These are phyloP conservation scores for Ophraella communa DNA, from an alignment of 2,888 invertebrate species.

Conservation along the genomic window DNA sequence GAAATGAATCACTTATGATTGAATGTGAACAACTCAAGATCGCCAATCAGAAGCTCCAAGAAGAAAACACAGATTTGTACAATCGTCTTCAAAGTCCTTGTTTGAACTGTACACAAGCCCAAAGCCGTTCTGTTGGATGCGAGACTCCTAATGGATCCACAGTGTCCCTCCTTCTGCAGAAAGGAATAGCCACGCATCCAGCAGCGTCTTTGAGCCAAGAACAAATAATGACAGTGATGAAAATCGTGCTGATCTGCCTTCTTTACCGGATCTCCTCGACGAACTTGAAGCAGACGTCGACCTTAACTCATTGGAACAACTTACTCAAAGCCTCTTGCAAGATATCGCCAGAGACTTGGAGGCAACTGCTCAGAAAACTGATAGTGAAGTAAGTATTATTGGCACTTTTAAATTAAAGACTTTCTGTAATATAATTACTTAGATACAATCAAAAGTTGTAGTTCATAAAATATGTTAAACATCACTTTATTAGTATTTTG, in stretches of 20 bases:
- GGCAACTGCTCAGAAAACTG: constrained; percentile 71
- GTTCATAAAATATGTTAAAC: too few relatives aligned
- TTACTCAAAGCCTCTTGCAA: constrained; percentile 83
- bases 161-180: constrained; percentile 86
- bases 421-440: background rate
- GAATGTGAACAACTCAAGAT: constrained; percentile 72
- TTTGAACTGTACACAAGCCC: constrained; percentile 39
- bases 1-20: constrained; percentile 68
- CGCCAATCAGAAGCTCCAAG: constrained; percentile 72
- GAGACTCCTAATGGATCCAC: constrained; percentile 71
- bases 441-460: background rate
- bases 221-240: constrained; percentile 61
- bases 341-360: constrained; percentile 76
- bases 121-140: constrained; percentile 67
- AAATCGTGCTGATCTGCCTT: constrained; percentile 78
- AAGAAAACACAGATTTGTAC: constrained; percentile 70
- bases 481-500: too few relatives aligned
- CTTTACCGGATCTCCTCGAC: constrained; percentile 84
- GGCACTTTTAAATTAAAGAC: too few relatives aligned
- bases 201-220: constrained; percentile 64
- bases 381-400: constrained; percentile 66
- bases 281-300: constrained; percentile 79
- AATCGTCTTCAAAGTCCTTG: constrained; percentile 60
- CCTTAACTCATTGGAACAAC: constrained; percentile 76
- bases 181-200: constrained; percentile 85